Evolutionary conservation across 2,888 invertebrate genomes (phyloP).

Genomic region (Tipula lateralis): DNA sequence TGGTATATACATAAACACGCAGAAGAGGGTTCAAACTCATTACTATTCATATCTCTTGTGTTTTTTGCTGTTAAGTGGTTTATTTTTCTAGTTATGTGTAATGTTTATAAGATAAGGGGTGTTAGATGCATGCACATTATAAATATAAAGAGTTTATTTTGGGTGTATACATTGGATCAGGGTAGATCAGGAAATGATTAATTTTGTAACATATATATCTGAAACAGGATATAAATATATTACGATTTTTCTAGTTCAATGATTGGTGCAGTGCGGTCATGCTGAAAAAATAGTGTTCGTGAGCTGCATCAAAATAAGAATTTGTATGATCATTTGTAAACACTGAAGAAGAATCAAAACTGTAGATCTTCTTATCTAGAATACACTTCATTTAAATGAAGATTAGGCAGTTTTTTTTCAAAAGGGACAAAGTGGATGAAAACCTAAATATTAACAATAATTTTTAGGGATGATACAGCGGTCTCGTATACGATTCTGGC

Average conservation of each 20-base stretch:
- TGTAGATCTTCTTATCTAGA: too few species aligned
- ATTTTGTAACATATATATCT: not conserved
- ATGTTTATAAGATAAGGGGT: not conserved
- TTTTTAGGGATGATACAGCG: too few species aligned
- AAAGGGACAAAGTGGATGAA: too few species aligned
- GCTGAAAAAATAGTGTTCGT: not conserved
- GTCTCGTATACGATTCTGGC: too few species aligned
- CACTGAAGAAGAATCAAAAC: too few species aligned
- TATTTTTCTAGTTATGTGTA: not conserved
- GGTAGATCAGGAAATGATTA: constrained; percentile 19
- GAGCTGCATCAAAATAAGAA: not conserved
- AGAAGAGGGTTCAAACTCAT: constrained; percentile 4
- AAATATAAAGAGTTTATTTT: not conserved
- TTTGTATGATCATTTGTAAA: too few species aligned
- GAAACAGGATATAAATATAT: not conserved
- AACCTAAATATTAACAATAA: too few species aligned
- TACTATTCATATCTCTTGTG: not conserved
- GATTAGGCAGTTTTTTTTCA: too few species aligned
- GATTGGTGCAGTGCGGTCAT: not conserved
- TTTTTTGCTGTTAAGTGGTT: not conserved
- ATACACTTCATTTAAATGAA: too few species aligned
- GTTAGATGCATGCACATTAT: not conserved
- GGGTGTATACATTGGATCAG: not conserved
- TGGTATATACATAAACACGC: not conserved
- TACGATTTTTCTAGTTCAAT: not conserved